Conservation (phyloP, 1,140 invertebrate genomes). For the Amyelois transitella region DNA sequence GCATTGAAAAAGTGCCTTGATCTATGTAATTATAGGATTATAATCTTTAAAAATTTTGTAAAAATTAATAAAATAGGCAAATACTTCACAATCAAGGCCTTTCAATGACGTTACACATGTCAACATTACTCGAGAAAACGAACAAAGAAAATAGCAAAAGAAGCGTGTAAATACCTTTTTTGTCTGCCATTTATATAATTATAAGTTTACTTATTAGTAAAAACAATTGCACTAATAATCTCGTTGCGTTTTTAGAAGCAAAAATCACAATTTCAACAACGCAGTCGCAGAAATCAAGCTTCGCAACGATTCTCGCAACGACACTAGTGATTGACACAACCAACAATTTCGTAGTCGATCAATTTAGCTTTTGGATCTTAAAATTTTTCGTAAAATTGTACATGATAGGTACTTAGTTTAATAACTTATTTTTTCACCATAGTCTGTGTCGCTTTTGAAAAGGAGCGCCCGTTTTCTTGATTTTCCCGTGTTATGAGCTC, state of each 20-base stretch:
- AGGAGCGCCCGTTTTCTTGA: no score
- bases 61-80: neutral
- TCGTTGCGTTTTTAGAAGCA: constrained; percentile 26
- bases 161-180: constrained; percentile 68
- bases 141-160: constrained; percentile 55
- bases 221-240: constrained; percentile 31
- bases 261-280: constrained; percentile 36
- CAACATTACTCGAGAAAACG: constrained; percentile 44
- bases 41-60: neutral
- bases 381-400: no score
- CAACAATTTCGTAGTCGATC: no score
- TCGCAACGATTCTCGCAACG: constrained; percentile 35
- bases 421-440: no score
- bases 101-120: constrained; percentile 64
- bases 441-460: no score
- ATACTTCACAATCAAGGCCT: constrained; percentile 28
- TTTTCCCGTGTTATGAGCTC: no score
- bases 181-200: constrained; percentile 64
- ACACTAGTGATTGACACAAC: constrained; percentile 35
- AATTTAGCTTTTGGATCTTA: no score
- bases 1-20: neutral
- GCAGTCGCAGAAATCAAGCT: constrained; percentile 31
- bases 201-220: constrained; percentile 37
- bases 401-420: no score
- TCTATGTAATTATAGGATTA: neutral